These are phyloP conservation scores for Lasioglossum oenotherae DNA, from an alignment of 2,888 invertebrate genomes.

Conservation along the genomic window DNA sequence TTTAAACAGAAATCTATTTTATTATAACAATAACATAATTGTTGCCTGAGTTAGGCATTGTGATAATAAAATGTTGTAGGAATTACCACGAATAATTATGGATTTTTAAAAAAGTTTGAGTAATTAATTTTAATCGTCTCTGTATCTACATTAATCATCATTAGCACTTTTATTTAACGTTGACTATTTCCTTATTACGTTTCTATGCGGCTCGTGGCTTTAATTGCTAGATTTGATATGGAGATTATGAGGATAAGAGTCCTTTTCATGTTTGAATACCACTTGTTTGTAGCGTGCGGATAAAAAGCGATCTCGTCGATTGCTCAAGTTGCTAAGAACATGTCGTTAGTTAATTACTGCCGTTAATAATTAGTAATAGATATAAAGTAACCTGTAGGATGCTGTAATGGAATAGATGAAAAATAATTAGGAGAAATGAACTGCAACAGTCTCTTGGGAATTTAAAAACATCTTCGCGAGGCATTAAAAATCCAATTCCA, in stretches of 20 bases:
- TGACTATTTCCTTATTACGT: not conserved
- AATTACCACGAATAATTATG: no score
- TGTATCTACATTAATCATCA: no score
- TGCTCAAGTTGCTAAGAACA: slow-evolving; percentile 1
- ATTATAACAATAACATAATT: no score
- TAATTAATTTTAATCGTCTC: no score
- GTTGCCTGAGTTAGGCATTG: no score
- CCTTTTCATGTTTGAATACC: not conserved
- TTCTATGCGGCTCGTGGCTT: not conserved
- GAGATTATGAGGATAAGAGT: not conserved
- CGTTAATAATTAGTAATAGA: not conserved
- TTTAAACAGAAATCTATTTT: no score
- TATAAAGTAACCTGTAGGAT: not conserved
- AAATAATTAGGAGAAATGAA: not conserved
- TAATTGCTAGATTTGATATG: not conserved
- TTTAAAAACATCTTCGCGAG: not conserved
- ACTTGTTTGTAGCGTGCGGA: not conserved
- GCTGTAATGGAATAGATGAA: not conserved
- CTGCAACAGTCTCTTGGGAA: not conserved
- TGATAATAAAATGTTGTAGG: no score
- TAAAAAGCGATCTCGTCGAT: not conserved
- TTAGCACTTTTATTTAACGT: no score
- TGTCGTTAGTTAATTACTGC: not conserved
- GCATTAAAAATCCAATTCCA: not conserved
- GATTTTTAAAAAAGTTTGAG: no score